Evolutionary conservation across 2,113 vertebrate species (phyloP).

Genomic region (Lethenteron reissneri): DNA sequence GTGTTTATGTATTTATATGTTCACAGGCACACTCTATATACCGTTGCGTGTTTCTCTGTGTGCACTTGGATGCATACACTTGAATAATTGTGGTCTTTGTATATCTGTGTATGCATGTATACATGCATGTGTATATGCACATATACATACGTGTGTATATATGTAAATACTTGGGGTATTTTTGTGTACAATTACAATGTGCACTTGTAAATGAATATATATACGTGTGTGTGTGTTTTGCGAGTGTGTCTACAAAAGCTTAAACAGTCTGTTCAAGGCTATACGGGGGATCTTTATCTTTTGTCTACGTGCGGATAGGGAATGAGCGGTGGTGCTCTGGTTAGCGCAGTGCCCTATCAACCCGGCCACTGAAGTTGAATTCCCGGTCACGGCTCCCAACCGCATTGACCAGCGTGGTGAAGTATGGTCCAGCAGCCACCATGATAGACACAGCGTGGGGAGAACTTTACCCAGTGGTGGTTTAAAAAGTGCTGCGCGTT

Average conservation of each 20-base stretch:
- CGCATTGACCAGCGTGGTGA: no score
- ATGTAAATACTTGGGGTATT: not conserved
- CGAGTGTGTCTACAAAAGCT: not conserved
- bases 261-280: no score
- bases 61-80: not conserved
- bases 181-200: not conserved
- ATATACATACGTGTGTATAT: slow-evolving; percentile 1
- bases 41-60: not conserved
- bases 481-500: no score
- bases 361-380: no score
- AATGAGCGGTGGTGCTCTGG: no score
- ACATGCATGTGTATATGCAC: not conserved
- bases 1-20: slow-evolving; percentile 1
- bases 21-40: not conserved
- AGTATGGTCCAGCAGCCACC: no score
- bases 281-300: no score
- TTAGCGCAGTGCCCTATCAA: no score
- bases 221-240: not conserved
- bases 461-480: no score
- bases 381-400: no score
- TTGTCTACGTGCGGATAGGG: no score
- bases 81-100: not conserved
- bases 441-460: no score
- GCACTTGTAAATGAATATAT: not conserved
- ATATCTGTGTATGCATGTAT: not conserved